Percentiles rank a stretch among this genome's conserved stretches.
Evolutionary conservation across 2,797 vertebrate species (phyloP).

Genomic region (Euthynnus affinis): DNA sequence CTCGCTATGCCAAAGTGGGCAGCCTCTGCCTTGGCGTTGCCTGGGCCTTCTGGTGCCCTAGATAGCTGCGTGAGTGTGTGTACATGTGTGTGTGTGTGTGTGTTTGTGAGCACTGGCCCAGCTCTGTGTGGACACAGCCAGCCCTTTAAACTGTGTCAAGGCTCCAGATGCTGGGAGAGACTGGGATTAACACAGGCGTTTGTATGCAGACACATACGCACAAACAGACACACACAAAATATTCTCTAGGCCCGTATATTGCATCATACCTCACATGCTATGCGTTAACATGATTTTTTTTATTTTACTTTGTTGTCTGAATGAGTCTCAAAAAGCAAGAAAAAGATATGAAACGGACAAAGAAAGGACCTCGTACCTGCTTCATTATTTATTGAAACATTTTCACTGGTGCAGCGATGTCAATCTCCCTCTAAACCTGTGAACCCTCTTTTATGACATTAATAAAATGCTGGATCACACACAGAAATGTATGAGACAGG

Average conservation of each 20-base stretch:
- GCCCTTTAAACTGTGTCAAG: constrained; percentile 85
- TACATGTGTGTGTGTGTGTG: constrained; percentile 47
- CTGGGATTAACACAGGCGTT: constrained; percentile 82
- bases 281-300: constrained; percentile 4
- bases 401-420: background rate
- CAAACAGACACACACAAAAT: constrained; percentile 61
- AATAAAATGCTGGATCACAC: constrained; percentile 51
- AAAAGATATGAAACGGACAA: constrained; percentile 23
- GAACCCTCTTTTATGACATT: constrained; percentile 6
- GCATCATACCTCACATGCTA: constrained; percentile 54
- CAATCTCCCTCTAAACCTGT: background rate
- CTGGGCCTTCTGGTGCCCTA: constrained; percentile 89
- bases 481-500: constrained; percentile 27
- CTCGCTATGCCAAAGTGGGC: constrained; percentile 87
- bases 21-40: constrained; percentile 85
- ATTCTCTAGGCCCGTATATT: constrained; percentile 52
- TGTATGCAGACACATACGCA: constrained; percentile 73
- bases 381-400: constrained; percentile 14
- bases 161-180: constrained; percentile 88
- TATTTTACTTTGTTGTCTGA: constrained; percentile 14
- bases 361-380: background rate
- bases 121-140: constrained; percentile 79
- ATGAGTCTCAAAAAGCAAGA: background rate
- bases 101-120: constrained; percentile 72
- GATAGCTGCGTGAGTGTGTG: constrained; percentile 78